A percentile compares a stretch with the other conserved stretches of the same genome.
These are phyloP conservation scores for Corythoichthys haematopterus DNA, from an alignment of 2,113 vertebrate genomes.

Conservation along the genomic window DNA sequence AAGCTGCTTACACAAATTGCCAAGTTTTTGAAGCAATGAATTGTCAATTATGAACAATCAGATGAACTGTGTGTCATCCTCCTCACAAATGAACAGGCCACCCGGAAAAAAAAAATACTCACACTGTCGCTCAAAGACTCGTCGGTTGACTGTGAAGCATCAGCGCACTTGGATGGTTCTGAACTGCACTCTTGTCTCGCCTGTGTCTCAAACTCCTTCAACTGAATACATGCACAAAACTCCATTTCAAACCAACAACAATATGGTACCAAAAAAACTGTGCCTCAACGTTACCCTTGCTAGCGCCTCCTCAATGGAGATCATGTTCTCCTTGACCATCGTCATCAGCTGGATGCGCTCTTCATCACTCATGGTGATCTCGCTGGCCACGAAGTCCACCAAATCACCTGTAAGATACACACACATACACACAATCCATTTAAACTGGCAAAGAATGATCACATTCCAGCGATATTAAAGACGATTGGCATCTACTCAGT, in stretches of 20 bases:
- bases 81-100: neutral
- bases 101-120: conserved; percentile 55
- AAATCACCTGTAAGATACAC: conserved; percentile 78
- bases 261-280: neutral
- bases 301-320: conserved; percentile 94
- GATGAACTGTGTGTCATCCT: neutral
- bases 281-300: conserved; percentile 75
- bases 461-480: no score
- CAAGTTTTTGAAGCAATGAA: no score
- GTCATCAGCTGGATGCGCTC: conserved; percentile 97
- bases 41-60: no score
- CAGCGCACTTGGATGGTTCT: conserved; percentile 78
- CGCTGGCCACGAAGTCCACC: conserved; percentile 91
- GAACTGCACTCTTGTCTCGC: conserved; percentile 72
- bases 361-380: conserved; percentile 97
- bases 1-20: conserved; percentile 64
- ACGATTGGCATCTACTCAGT: no score
- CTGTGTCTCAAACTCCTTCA: conserved; percentile 93
- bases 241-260: neutral
- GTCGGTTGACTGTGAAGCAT: conserved; percentile 70
- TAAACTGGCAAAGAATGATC: no score
- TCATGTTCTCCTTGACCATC: conserved; percentile 99
- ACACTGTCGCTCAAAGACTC: conserved; percentile 83
- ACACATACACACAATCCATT: neutral
- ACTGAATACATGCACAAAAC: conserved; percentile 59